These are phyloP conservation scores for Cataglyphis rosenhaueri DNA, from an alignment of 2,888 invertebrate genomes.

Conservation along the genomic window DNA sequence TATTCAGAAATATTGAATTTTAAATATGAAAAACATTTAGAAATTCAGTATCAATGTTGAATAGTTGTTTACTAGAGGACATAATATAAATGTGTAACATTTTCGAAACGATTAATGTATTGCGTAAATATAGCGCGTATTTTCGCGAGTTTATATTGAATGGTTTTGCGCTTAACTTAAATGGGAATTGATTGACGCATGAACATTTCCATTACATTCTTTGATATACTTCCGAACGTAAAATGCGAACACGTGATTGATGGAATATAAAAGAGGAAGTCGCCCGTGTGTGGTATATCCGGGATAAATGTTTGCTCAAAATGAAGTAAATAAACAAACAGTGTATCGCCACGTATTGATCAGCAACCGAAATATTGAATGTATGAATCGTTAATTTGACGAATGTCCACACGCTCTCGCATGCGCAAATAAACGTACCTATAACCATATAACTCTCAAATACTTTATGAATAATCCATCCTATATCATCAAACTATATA, in stretches of 20 bases:
- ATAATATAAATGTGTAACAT: background rate
- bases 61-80: background rate
- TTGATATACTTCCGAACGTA: constrained; percentile 15
- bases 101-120: constrained; percentile 18
- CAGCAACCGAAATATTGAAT: constrained; percentile 56
- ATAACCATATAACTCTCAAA: background rate
- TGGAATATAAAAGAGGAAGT: constrained; percentile 53
- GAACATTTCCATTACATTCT: constrained; percentile 24
- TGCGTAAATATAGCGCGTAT: background rate
- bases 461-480: constrained; percentile 34
- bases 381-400: constrained; percentile 56
- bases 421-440: background rate
- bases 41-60: constrained; percentile 7
- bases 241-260: constrained; percentile 22
- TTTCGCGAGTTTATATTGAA: constrained; percentile 14
- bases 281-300: constrained; percentile 4
- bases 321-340: constrained; percentile 57
- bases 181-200: constrained; percentile 11
- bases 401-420: constrained; percentile 18
- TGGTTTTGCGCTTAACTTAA: constrained; percentile 28
- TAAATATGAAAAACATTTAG: background rate
- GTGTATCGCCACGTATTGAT: constrained; percentile 48
- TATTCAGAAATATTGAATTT: background rate
- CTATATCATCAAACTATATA: background rate
- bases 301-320: constrained; percentile 33